These are phyloP conservation scores for Cetoscarus ocellatus DNA, from an alignment of 2,797 vertebrate species.

Conservation along the genomic window DNA sequence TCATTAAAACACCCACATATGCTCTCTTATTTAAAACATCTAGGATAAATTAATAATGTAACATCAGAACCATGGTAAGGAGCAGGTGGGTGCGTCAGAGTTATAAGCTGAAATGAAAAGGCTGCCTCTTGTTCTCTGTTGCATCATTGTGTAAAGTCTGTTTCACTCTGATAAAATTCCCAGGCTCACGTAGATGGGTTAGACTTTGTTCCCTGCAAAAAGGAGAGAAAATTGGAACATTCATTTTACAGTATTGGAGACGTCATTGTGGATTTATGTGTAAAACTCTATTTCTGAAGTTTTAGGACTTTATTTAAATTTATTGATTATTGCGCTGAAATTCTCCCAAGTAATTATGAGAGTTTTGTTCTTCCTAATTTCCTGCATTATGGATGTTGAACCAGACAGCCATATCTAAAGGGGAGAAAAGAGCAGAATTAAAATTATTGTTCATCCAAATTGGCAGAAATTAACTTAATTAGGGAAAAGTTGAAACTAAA, in stretches of 20 bases:
- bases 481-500: neutral
- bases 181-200: conserved; percentile 10
- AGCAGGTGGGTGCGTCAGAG: conserved; percentile 29
- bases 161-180: conserved; percentile 37
- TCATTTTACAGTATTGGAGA: conserved; percentile 2
- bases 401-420: neutral
- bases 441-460: neutral
- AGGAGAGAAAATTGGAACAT: conserved; percentile 28
- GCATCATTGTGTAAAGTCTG: conserved; percentile 31
- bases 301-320: conserved; percentile 1
- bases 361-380: conserved; percentile 4
- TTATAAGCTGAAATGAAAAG: neutral
- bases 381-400: neutral
- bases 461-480: neutral
- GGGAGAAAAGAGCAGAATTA: neutral
- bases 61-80: conserved; percentile 28
- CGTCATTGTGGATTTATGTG: conserved; percentile 7
- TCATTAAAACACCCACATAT: conserved; percentile 60
- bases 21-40: conserved; percentile 28
- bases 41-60: conserved; percentile 30
- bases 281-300: neutral
- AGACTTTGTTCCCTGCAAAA: conserved; percentile 19
- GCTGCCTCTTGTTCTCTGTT: conserved; percentile 18
- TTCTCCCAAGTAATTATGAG: conserved; percentile 13
- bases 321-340: conserved; percentile 10